Percentiles rank a stretch among this genome's conserved stretches.
Evolutionary conservation across 2,888 invertebrate species (phyloP).

Genomic region (Apodemia hepburni): DNA sequence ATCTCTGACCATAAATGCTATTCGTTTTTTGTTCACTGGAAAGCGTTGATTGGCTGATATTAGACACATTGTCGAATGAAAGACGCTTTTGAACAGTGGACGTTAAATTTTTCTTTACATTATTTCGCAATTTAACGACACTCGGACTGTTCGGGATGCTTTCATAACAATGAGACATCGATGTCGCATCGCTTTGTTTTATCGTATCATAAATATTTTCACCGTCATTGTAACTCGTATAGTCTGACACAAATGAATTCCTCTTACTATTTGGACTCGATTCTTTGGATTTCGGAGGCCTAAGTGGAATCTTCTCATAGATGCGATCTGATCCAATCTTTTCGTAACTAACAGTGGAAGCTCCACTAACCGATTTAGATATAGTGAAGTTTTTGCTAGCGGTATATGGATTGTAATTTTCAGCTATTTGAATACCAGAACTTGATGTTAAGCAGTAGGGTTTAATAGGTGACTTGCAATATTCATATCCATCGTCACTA

Average conservation of each 20-base stretch:
- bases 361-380: conserved; percentile 66
- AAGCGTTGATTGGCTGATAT: conserved; percentile 74
- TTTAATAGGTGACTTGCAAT: conserved; percentile 68
- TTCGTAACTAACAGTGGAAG: conserved; percentile 70
- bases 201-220: conserved; percentile 84
- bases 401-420: conserved; percentile 65
- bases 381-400: conserved; percentile 56
- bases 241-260: conserved; percentile 62
- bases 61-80: conserved; percentile 71
- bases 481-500: conserved; percentile 74
- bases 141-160: conserved; percentile 77
- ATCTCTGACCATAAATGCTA: conserved; percentile 79
- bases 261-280: conserved; percentile 62
- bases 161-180: conserved; percentile 81
- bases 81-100: conserved; percentile 63
- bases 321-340: conserved; percentile 72
- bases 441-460: conserved; percentile 67
- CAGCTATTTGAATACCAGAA: conserved; percentile 73
- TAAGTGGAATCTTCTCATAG: conserved; percentile 68
- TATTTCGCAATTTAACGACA: conserved; percentile 62
- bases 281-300: conserved; percentile 54
- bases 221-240: conserved; percentile 64
- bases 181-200: conserved; percentile 72
- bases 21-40: conserved; percentile 82
- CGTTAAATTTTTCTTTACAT: conserved; percentile 55